Base-by-base conservation (phyloP, 2,888 invertebrate genomes). In the Julus scandinavius region DNA sequence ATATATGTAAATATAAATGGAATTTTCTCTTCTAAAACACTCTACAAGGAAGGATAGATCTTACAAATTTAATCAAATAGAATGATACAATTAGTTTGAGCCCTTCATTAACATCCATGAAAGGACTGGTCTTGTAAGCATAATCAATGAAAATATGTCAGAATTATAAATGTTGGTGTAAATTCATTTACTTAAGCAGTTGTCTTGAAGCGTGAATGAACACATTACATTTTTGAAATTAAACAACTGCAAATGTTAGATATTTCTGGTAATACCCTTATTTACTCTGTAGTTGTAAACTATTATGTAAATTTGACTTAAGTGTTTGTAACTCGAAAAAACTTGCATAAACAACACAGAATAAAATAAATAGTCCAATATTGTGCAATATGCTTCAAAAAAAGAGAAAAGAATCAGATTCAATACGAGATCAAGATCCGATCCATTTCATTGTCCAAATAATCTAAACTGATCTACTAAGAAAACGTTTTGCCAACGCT, bases 111-210 rank as follows among this genome's bases (percentile, higher is more conserved):
- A 29, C 29, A 29, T 29, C 29, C 29, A 29, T 29, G 29, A 29
- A 1, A 29, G 29, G 29, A 29, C 29, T 29, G 29, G 29, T 29
- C 1, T 29, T 29, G 29, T 0, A 29, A 29, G 0, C 29, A 29
- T 29, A 29, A 29, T 1, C 29, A 29, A 29, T 29, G 29, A 63
- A 20, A 63, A 63, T 63, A 63, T 63, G 7, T n/a, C 3, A 17
- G n/a, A 63, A n/a, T n/a, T 63, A n/a, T n/a, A 63, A 63, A 63
- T n/a, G 58, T 63, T 17, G n/a, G n/a, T n/a, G 58, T n/a, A 63
- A 17, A 63, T 63, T 63, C 58, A 63, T 1, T 4, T 4, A 58
- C 17, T 58, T n/a, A 63, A 6, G 17, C 20, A n/a, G 54, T 63
- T 63, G 58, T 63, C 29, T 29, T 29, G 29, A 29, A 29, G 0